A percentile compares a stretch with the other conserved stretches of the same genome.
Evolutionary conservation across 1,140 invertebrate genomes (phyloP).

Genomic region (Apis laboriosa): DNA sequence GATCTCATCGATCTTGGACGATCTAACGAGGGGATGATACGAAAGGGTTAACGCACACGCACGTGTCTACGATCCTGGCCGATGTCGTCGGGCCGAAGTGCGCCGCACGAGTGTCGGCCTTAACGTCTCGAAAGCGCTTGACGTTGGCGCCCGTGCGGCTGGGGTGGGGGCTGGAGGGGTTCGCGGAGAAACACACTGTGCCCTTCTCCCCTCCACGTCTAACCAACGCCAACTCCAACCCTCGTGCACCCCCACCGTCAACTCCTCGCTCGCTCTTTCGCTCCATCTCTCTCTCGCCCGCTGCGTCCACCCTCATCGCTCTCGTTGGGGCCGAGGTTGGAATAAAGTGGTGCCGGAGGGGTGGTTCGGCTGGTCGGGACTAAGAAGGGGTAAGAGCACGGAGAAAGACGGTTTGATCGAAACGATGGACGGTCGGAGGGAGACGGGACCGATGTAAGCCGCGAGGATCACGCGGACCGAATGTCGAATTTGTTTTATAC

Average conservation of each 20-base stretch:
- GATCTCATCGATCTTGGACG: neutral
- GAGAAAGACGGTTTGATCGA: constrained; percentile 17
- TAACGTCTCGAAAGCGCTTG: constrained; percentile 74
- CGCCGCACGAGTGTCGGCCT: constrained; percentile 77
- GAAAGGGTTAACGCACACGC: constrained; percentile 24
- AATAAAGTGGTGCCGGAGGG: constrained; percentile 67
- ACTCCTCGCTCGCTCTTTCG: constrained; percentile 9
- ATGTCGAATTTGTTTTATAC: constrained; percentile 30
- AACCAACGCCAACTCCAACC: constrained; percentile 36
- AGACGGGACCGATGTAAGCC: constrained; percentile 47
- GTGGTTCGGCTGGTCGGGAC: constrained; percentile 47
- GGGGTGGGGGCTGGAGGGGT: constrained; percentile 66
- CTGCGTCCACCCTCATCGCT: constrained; percentile 57
- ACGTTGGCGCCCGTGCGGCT: constrained; percentile 71
- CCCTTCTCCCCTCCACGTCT: constrained; percentile 32
- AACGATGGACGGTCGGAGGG: neutral
- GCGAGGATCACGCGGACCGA: constrained; percentile 37
- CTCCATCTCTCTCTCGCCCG: constrained; percentile 5
- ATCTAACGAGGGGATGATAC: neutral
- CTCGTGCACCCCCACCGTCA: constrained; percentile 42
- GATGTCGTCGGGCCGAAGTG: constrained; percentile 75
- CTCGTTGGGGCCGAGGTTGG: constrained; percentile 57
- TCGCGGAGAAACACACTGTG: constrained; percentile 60
- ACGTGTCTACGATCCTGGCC: constrained; percentile 39
- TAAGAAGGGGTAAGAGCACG: constrained; percentile 7